phyloP scores from a whole-genome alignment of 2,113 vertebrate species.

The Mus pahari region DNA sequence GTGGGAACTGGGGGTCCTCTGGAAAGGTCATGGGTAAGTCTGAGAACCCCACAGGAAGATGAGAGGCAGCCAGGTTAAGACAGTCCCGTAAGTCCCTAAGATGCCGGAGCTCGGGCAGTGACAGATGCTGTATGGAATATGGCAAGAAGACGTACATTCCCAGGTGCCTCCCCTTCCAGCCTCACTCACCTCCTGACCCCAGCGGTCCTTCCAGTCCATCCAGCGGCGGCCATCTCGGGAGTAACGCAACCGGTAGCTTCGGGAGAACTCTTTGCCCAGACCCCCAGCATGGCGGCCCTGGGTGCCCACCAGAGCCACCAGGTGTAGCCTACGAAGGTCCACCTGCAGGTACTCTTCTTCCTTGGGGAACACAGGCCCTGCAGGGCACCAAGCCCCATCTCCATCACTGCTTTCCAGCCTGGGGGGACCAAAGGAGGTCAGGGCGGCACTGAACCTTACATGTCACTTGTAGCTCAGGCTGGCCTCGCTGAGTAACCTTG shows the following conservation, averaged over 20 bases:
- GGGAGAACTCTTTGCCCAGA: constrained; percentile 95
- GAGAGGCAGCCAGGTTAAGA: neutral
- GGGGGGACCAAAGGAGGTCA: constrained; percentile 8
- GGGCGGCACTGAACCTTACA: neutral
- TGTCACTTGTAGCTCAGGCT: neutral
- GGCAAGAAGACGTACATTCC: neutral
- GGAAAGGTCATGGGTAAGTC: neutral
- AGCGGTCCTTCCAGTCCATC: constrained; percentile 94
- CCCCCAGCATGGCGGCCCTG: constrained; percentile 95
- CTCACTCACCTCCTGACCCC: constrained; percentile 92
- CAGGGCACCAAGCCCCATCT: constrained; percentile 96
- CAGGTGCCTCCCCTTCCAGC: neutral
- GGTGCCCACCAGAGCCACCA: constrained; percentile 94
- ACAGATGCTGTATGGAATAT: neutral
- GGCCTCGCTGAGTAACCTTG: neutral
- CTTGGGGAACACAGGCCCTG: constrained; percentile 91
- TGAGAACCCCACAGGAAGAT: neutral
- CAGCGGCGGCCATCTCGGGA: constrained; percentile 93
- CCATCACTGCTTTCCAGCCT: constrained; percentile 94
- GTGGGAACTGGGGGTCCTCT: neutral
- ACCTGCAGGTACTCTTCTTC: constrained; percentile 95
- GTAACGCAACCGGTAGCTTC: constrained; percentile 92
- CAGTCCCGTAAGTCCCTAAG: neutral
- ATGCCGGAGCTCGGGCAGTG: neutral
- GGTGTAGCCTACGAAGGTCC: constrained; percentile 90